Percentiles rank a stretch among this genome's conserved stretches.
Evolutionary conservation across 2,113 vertebrate species (phyloP).

Genomic region (Saimiri boliviensis): DNA sequence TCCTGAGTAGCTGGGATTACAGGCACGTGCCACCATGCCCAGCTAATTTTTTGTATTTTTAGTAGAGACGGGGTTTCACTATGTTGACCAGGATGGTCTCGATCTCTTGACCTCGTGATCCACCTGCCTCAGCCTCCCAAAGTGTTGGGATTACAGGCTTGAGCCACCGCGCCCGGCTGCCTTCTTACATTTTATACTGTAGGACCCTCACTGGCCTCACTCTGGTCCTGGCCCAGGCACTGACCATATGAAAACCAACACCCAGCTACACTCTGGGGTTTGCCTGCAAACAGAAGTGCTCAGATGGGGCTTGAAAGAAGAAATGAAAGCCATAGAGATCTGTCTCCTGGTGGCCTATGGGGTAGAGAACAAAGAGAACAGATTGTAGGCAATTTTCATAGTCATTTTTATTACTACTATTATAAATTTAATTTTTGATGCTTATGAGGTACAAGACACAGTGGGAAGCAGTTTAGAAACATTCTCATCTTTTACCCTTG

Average conservation of each 20-base stretch:
- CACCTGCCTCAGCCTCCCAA: too few species aligned
- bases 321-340: not conserved
- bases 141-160: too few species aligned
- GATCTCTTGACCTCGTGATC: too few species aligned
- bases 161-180: too few species aligned
- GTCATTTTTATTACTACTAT: not conserved
- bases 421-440: not conserved
- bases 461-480: not conserved
- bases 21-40: too few species aligned
- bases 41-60: too few species aligned
- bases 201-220: not conserved
- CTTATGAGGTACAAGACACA: not conserved
- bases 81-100: too few species aligned
- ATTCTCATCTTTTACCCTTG: not conserved
- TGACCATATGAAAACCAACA: not conserved
- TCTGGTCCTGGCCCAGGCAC: not conserved
- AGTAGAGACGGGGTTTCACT: too few species aligned
- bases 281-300: not conserved
- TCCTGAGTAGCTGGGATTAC: too few species aligned
- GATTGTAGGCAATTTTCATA: not conserved
- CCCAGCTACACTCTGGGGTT: not conserved
- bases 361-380: not conserved
- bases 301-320: not conserved
- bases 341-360: accelerated
- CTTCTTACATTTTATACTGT: not conserved